These are phyloP conservation scores for Melanophora roralis DNA, from an alignment of 2,888 invertebrate genomes.

Conservation along the genomic window DNA sequence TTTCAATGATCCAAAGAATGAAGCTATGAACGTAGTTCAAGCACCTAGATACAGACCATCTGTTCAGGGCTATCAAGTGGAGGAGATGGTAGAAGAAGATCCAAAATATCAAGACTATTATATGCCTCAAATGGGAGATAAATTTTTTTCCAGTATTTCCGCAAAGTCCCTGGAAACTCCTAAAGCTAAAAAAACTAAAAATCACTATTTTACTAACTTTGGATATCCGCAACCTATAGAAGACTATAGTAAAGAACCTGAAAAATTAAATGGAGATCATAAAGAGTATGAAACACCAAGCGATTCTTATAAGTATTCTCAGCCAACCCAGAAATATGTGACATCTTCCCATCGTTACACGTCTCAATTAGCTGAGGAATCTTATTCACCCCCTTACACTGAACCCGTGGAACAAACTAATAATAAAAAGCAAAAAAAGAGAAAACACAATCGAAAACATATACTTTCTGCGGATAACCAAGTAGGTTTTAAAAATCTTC, in stretches of 20 bases:
- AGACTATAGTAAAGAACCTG: not conserved
- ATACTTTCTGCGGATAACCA: not conserved
- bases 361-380: not conserved
- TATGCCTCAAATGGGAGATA: not conserved
- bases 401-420: no score
- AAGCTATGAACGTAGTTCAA: constrained; percentile 15
- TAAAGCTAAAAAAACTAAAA: constrained; percentile 5
- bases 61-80: not conserved
- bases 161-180: not conserved
- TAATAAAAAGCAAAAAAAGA: no score
- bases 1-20: not conserved
- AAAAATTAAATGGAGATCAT: not conserved
- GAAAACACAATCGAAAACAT: no score
- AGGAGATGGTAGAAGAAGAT: not conserved
- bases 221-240: not conserved
- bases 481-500: not conserved
- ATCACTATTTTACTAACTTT: not conserved
- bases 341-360: not conserved
- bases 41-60: not conserved
- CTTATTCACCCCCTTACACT: not conserved
- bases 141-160: no score
- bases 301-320: not conserved
- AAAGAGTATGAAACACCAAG: constrained; percentile 9
- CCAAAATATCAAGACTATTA: not conserved
- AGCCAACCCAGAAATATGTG: no score